Evolutionary conservation across 2,888 invertebrate species (phyloP).

Genomic region (Ceratothoa steindachneri): DNA sequence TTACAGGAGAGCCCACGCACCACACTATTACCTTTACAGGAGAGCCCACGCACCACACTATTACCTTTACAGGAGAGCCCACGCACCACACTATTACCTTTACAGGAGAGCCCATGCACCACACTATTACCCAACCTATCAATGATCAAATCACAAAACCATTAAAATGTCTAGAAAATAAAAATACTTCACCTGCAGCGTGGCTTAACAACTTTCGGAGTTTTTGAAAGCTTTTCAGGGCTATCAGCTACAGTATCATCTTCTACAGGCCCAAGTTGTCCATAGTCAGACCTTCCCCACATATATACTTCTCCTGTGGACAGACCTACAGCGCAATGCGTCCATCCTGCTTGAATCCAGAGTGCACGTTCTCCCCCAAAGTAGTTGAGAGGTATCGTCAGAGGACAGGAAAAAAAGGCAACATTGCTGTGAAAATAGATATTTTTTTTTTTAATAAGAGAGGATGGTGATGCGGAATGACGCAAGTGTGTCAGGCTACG

Average conservation of each 20-base stretch:
- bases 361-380: constrained; percentile 52
- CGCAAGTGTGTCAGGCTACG: too few species aligned
- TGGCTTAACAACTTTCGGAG: not conserved
- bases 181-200: constrained; percentile 37
- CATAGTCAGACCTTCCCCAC: constrained; percentile 74
- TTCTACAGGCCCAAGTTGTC: constrained; percentile 62
- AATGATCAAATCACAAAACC: too few species aligned
- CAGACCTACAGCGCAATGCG: constrained; percentile 62
- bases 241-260: constrained; percentile 27
- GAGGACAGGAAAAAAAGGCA: constrained; percentile 41
- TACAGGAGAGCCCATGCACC: too few species aligned
- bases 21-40: too few species aligned
- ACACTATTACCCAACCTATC: too few species aligned
- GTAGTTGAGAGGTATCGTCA: constrained; percentile 43
- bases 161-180: too few species aligned
- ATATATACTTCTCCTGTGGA: constrained; percentile 59
- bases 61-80: too few species aligned
- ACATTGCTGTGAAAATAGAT: constrained; percentile 34
- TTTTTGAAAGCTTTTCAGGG: not conserved
- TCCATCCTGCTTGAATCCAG: constrained; percentile 68
- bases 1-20: too few species aligned
- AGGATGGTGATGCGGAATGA: too few species aligned
- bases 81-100: too few species aligned
- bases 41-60: too few species aligned
- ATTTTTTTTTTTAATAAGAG: not conserved